Conservation (phyloP, 1,140 invertebrate genomes). For the Semibalanus balanoides region DNA sequence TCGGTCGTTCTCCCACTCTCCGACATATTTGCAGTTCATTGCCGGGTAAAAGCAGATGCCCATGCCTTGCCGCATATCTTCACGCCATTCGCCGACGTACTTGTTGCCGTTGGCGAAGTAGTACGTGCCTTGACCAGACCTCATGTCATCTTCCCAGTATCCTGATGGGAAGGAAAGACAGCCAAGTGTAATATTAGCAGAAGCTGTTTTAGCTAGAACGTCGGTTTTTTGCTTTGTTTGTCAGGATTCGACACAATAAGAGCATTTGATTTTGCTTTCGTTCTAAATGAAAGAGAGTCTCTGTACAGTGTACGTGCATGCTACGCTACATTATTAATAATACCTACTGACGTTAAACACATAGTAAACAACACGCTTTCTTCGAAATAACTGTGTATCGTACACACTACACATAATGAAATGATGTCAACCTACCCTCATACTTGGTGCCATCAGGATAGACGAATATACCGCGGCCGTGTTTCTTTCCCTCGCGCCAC, state of each 20-base stretch:
- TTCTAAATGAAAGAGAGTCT: no score
- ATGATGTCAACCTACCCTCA: background rate
- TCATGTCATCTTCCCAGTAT: background rate
- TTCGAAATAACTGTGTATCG: no score
- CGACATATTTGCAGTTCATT: background rate
- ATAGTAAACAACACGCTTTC: no score
- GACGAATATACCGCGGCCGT: background rate
- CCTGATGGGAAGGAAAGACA: background rate
- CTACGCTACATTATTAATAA: no score
- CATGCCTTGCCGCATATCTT: background rate
- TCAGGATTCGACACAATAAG: no score
- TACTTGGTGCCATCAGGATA: slow-evolving; percentile 3
- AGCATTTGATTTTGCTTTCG: no score
- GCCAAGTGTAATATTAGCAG: no score
- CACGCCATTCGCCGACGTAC: background rate
- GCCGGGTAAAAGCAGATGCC: background rate
- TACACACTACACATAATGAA: no score
- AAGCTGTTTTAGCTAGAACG: no score
- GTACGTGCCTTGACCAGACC: background rate
- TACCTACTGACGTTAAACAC: no score
- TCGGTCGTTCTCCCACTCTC: background rate
- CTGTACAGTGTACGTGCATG: no score
- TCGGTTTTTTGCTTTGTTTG: no score
- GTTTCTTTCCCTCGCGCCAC: background rate
- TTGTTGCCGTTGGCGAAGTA: background rate